phyloP scores from a whole-genome alignment of 30 jellyfish, hydroid and myxozoan genomes.

The Aurelia aurita region DNA sequence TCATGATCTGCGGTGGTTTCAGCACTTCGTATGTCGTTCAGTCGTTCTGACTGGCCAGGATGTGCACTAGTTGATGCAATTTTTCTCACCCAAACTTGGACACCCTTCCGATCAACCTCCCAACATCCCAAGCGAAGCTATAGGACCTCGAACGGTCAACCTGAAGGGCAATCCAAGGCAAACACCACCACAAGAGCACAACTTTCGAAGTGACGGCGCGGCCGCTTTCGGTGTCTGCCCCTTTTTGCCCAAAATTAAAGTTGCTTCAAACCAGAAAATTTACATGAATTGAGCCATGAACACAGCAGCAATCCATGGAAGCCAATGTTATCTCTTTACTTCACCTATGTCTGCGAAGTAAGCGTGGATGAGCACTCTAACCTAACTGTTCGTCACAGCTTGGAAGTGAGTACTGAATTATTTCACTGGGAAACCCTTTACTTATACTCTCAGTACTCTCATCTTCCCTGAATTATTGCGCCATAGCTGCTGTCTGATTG shows the following conservation, averaged over 20 bases:
- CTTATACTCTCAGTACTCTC: too few relatives aligned
- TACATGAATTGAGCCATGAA: conserved; percentile 67
- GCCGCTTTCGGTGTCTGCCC: conserved; percentile 67
- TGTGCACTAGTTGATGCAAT: too few relatives aligned
- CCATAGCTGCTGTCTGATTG: too few relatives aligned
- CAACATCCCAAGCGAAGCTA: conserved; percentile 56
- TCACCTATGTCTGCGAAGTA: conserved; percentile 35
- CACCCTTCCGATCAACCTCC: conserved; percentile 50
- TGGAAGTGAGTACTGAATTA: conserved; percentile 45
- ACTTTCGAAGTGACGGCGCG: conserved; percentile 62
- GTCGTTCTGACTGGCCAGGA: too few relatives aligned
- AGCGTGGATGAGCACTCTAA: conserved; percentile 22
- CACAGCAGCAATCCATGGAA: conserved; percentile 67
- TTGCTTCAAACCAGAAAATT: background rate
- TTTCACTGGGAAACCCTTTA: background rate
- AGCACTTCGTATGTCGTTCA: too few relatives aligned
- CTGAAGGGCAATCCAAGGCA: conserved; percentile 76
- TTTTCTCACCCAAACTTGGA: too few relatives aligned
- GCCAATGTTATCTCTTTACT: background rate
- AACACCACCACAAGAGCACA: conserved; percentile 81
- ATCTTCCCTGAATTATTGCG: too few relatives aligned
- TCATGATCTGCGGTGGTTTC: too few relatives aligned
- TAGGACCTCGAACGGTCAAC: conserved; percentile 30
- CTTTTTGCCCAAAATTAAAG: conserved; percentile 57
- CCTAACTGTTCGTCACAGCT: too few relatives aligned